These are phyloP conservation scores for Misgurnus anguillicaudatus DNA, from an alignment of 2,113 vertebrate species.

Conservation along the genomic window DNA sequence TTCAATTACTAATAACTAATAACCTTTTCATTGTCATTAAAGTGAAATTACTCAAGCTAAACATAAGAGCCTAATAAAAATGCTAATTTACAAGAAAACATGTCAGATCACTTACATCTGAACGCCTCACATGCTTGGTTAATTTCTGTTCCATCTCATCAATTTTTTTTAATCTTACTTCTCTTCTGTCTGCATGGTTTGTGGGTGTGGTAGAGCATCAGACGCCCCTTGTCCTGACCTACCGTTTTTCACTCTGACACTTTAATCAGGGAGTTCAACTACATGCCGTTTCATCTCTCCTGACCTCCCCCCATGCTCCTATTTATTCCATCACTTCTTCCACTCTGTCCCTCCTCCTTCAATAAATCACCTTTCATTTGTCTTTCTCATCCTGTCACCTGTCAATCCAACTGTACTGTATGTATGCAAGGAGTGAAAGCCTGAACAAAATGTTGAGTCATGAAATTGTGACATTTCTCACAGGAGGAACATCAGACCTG, in stretches of 20 bases:
- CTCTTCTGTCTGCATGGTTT: neutral
- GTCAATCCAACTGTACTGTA: conserved; percentile 18
- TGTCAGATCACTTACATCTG: no score
- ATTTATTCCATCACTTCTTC: neutral
- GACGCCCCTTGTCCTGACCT: conserved; percentile 43
- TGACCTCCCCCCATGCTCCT: conserved; percentile 11
- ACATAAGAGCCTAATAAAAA: no score
- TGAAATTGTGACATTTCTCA: neutral
- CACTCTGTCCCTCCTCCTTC: conserved; percentile 14
- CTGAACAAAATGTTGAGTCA: neutral
- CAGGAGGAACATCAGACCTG: neutral
- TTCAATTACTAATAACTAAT: no score
- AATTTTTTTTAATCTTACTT: neutral
- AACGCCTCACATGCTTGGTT: no score
- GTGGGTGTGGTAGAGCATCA: neutral
- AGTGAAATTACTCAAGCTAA: no score
- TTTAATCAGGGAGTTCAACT: conserved; percentile 60
- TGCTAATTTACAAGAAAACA: no score
- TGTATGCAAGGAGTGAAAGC: neutral
- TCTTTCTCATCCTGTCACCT: neutral
- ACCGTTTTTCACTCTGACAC: conserved; percentile 59
- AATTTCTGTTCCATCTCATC: neutral
- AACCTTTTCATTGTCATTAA: no score
- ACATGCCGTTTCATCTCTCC: conserved; percentile 9
- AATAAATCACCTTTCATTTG: conserved; percentile 42